phyloP scores from a whole-genome alignment of 1,140 invertebrate genomes.

The Cecropterus lyciades region DNA sequence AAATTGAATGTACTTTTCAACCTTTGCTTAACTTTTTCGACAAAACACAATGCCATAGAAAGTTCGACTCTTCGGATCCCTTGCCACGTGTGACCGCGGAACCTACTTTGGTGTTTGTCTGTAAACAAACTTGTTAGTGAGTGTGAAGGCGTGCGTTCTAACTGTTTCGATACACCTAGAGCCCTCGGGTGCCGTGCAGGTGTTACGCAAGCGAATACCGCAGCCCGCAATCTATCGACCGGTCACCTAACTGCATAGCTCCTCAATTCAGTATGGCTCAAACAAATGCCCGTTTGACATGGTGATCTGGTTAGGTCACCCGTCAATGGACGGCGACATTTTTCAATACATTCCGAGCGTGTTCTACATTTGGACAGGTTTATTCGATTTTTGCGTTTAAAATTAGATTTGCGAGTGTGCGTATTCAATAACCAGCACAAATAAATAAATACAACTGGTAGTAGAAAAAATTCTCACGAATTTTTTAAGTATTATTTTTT shows the following conservation, averaged over 20 bases:
- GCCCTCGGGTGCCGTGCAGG: conserved; percentile 53
- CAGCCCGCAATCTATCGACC: conserved; percentile 64
- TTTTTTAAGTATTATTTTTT: too few relatives aligned
- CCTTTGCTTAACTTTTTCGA: not conserved
- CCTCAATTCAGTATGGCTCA: conserved; percentile 41
- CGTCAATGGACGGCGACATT: conserved; percentile 20
- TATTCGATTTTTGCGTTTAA: not conserved
- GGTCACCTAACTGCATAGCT: conserved; percentile 54
- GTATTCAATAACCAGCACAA: too few relatives aligned
- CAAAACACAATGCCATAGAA: conserved; percentile 6
- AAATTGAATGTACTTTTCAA: not conserved
- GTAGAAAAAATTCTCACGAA: too few relatives aligned
- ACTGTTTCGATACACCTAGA: conserved; percentile 54
- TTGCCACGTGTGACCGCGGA: conserved; percentile 41
- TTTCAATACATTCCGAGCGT: conserved; percentile 3
- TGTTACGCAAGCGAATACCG: conserved; percentile 61
- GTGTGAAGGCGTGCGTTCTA: conserved; percentile 53
- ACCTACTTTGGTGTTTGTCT: conserved; percentile 51
- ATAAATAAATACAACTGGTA: too few relatives aligned
- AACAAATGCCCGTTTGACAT: conserved; percentile 9
- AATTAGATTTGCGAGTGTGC: not conserved
- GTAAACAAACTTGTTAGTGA: conserved; percentile 56
- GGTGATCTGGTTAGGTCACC: conserved; percentile 15
- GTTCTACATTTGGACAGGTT: conserved; percentile 10
- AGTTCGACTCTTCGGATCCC: conserved; percentile 14